Percentiles rank a stretch among this genome's conserved stretches.
These are phyloP conservation scores for Drosophila novamexicana DNA, from an alignment of 1,140 invertebrate species.

Conservation along the genomic window DNA sequence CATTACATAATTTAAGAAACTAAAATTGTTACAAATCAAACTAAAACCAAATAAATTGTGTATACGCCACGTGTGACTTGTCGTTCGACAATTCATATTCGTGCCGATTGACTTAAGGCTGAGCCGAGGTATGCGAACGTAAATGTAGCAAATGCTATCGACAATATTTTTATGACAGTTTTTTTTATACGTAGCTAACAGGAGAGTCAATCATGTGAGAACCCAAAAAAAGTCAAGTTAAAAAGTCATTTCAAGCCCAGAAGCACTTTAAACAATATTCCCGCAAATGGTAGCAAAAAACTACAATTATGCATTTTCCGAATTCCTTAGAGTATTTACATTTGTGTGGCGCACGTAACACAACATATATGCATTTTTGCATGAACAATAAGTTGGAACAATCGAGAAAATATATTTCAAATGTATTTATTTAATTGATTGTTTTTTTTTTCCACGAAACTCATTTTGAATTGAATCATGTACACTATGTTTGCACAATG, in stretches of 20 bases:
- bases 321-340: not conserved
- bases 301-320: not conserved
- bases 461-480: not conserved
- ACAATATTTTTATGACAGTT: slow-evolving; percentile 8
- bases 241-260: slow-evolving; percentile 7
- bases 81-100: slow-evolving; percentile 8
- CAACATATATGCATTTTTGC: slow-evolving; percentile 19
- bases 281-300: not conserved
- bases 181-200: not conserved
- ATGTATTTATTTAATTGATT: slow-evolving; percentile 7
- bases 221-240: not conserved
- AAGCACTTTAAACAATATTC: slow-evolving; percentile 2
- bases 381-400: not conserved
- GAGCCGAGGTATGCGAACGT: not conserved
- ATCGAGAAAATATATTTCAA: not conserved
- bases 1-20: slow-evolving; percentile 38
- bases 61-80: slow-evolving; percentile 32
- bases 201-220: slow-evolving; percentile 7
- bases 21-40: slow-evolving; percentile 43
- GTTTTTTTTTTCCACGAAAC: not conserved
- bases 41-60: slow-evolving; percentile 45
- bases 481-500: not conserved
- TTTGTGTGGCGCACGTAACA: not conserved
- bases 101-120: slow-evolving; percentile 19
- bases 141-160: not conserved